Evolutionary conservation across 2,888 invertebrate species (phyloP), one percentile per base, ranked within the genome.

Genomic region (Hylaea fasciaria): DNA sequence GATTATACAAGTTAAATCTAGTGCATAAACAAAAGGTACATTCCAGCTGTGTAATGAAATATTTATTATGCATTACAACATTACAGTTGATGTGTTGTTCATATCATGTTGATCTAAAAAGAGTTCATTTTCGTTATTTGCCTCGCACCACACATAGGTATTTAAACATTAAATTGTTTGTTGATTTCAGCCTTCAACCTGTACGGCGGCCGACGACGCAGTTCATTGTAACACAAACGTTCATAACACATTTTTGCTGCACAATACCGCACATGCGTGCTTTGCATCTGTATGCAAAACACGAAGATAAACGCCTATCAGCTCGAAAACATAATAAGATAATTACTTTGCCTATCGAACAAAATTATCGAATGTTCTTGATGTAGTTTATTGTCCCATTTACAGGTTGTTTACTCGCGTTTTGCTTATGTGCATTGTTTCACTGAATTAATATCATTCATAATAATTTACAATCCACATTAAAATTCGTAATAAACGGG

Each of bases 361-460:
- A 81, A 72, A 80, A 78, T 81, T 81, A 86, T 85, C 81, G 79
- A 69, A 70, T 74, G 90, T 84, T 86, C 88, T 87, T 89, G 86
- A 85, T 89, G 85, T 76, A 85, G 91, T 89, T 89, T 89, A 85
- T 88, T 86, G 90, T 77, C 78, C 91, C 70, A 85, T 78, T 86
- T 91, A 80, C 79, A 85, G 89, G 87, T 90, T 89, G 83, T 89
- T 89, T 85, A 85, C 88, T 82, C 74, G 68, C 67, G 68, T 71
- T 65, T 68, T 72, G 76, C 76, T 76, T 74, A 73, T 73, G 73
- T 78, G 77, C 72, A 76, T 77, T 76, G 77, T 77, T 72, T 74
- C 74, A 74, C 75, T 78, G 73, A 71, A 77, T 76, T 76, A 66
- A 73, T 73, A 80, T 77, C 74, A 77, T 74, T 76, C 71, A 73